These are phyloP conservation scores for Axis porcinus DNA, from an alignment of 2,113 vertebrate genomes.

Conservation along the genomic window DNA sequence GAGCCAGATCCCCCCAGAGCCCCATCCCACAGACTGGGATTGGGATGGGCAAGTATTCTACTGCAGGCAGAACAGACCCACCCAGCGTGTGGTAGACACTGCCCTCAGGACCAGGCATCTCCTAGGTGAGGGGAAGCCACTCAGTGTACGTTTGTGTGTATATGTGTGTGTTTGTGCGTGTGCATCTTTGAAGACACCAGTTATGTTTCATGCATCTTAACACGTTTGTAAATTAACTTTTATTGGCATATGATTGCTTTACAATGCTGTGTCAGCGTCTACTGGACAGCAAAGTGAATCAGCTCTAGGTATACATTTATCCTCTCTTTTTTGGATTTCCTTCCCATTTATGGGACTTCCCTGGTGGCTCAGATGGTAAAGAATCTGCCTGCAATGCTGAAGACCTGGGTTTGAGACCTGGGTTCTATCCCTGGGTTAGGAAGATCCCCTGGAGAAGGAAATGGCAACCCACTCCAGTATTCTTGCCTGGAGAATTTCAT, in stretches of 20 bases:
- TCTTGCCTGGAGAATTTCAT: not conserved
- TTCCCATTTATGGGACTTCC: not conserved
- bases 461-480: not conserved
- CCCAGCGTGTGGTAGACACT: not conserved
- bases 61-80: not conserved
- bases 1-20: not conserved
- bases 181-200: not conserved
- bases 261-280: not conserved
- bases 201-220: not conserved
- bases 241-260: not conserved
- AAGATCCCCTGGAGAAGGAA: not conserved
- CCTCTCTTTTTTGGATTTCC: not conserved
- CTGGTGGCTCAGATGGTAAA: not conserved
- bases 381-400: not conserved
- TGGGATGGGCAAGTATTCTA: not conserved
- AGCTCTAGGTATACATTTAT: not conserved
- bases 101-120: not conserved
- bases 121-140: not conserved
- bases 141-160: not conserved
- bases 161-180: not conserved
- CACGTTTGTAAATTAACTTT: not conserved
- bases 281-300: not conserved
- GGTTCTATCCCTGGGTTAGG: not conserved
- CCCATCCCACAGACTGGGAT: not conserved
- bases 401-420: not conserved